Evolutionary conservation across 2,113 vertebrate genomes (phyloP).

Genomic region (Anguilla japonica): DNA sequence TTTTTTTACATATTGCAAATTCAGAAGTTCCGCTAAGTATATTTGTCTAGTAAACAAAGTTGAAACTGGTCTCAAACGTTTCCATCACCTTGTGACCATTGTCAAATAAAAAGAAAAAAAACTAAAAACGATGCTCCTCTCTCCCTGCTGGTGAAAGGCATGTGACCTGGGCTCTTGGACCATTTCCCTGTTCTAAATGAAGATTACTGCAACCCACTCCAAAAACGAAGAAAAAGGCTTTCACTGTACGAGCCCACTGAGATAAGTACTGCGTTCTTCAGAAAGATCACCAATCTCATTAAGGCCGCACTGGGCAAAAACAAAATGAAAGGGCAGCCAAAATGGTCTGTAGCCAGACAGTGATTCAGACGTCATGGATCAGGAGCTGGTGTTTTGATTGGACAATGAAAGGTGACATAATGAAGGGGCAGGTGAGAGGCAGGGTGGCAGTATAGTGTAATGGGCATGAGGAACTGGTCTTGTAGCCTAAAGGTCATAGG

Average conservation of each 20-base stretch:
- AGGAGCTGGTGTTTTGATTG: neutral
- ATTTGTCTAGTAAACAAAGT: neutral
- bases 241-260: neutral
- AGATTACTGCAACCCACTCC: neutral
- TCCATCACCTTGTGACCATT: neutral
- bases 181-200: neutral
- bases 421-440: neutral
- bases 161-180: neutral
- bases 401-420: neutral
- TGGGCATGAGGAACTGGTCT: too few species aligned
- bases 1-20: neutral
- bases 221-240: neutral
- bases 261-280: neutral
- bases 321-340: neutral
- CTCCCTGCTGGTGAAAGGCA: neutral
- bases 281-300: neutral
- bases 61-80: neutral
- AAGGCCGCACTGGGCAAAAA: neutral
- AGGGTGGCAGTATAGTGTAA: too few species aligned
- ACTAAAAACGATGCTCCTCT: neutral
- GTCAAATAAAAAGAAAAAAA: neutral
- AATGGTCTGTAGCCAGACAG: neutral
- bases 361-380: neutral
- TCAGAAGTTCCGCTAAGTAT: neutral
- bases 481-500: too few species aligned